Conservation (phyloP, 2,888 invertebrate species). For the Ectropis crepuscularia region DNA sequence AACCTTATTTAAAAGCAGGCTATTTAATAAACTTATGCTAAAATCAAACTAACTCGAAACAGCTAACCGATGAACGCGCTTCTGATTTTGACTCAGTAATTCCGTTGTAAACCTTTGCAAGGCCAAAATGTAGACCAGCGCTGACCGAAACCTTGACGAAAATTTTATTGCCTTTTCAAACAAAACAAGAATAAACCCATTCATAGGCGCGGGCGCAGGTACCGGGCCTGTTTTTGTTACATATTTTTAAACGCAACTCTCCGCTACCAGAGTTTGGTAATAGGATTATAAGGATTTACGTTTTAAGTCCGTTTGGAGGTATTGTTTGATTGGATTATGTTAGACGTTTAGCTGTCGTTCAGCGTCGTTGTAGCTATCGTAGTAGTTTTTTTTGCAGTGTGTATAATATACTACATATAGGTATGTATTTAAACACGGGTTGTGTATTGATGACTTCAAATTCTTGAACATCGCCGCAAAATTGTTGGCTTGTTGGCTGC, state of each 20-base stretch:
- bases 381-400: background rate
- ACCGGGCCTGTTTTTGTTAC: conserved; percentile 53
- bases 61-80: no score
- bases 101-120: conserved; percentile 59
- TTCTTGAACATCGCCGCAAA: no score
- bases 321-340: background rate
- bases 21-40: no score
- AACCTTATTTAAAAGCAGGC: no score
- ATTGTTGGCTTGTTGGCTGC: no score
- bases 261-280: conserved; percentile 19
- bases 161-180: conserved; percentile 75
- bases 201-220: conserved; percentile 75
- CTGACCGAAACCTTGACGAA: conserved; percentile 73
- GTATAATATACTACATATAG: no score
- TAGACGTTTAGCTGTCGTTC: background rate
- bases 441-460: no score
- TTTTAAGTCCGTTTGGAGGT: background rate
- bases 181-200: conserved; percentile 74
- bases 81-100: no score
- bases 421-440: no score
- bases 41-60: no score
- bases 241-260: conserved; percentile 35
- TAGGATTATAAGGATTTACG: conserved; percentile 27
- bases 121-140: conserved; percentile 69
- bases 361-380: background rate